Evolutionary conservation across 2,113 vertebrate genomes (phyloP), one percentile per base, ranked within the genome.

Genomic region (Dasyprocta punctata): DNA sequence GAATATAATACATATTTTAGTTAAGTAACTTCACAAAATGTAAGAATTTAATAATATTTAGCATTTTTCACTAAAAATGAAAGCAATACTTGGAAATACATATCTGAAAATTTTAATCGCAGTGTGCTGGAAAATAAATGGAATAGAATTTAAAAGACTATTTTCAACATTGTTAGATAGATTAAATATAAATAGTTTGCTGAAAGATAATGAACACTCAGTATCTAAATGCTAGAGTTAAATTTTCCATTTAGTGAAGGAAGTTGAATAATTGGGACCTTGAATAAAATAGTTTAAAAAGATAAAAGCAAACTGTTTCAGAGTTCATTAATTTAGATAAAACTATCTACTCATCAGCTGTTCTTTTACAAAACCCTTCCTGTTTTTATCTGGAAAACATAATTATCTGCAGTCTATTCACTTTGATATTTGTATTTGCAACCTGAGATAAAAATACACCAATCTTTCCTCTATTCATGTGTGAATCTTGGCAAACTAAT

Each of bases 391-490:
- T 84, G 4, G 49, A 67, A 85, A 61, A 24, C 11, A 24, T 87
- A 75, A 63, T 60, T 95, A 49, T 56, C 75, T 86, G 28, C 7
- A n/a, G 17, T 73, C 9, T 47, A 65, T 87, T 97, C 44, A 86
- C 52, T 83, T 84, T 44, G 33, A 56, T 91, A 78, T 65, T 88
- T 97, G 88, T 81, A 80, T 86, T 93, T 91, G 63, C 17, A 65
- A 73, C 38, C 20, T 77, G 28, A 95, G 14, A 24, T 58, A 71
- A 96, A 93, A 58, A n/a, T 56, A 36, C 67, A 13, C 4, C 47
- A 56, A 20, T 83, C 5, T 75, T 83, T 94, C 86, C 17, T 86
- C 52, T 89, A 33, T 56, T 60, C 6, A 61, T 54, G n/a, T 71
- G 44, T 52, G 44, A 80, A 88, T 61, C 89, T 95, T 94, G 61